Percentiles rank a stretch among this genome's conserved stretches.
These are phyloP conservation scores for Catharus ustulatus DNA, from an alignment of 2,797 vertebrate genomes.

Conservation along the genomic window DNA sequence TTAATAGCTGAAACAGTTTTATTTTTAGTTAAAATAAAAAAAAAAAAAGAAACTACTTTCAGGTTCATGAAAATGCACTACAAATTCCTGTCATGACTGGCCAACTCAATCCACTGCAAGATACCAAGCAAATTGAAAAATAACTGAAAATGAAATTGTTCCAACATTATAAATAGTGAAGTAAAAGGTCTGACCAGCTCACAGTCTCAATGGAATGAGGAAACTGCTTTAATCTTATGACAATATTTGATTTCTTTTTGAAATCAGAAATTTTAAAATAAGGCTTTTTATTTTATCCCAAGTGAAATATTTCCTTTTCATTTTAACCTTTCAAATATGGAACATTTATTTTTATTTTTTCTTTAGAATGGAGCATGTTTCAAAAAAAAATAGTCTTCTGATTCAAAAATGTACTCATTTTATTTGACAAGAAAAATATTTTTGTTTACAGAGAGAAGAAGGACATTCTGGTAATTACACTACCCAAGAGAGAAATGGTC, in stretches of 20 bases:
- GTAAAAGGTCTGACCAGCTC: fast-evolving
- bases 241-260: not conserved
- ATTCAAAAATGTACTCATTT: not conserved
- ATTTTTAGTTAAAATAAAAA: not conserved
- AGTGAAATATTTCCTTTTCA: not conserved
- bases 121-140: not conserved
- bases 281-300: fast-evolving
- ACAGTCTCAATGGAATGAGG: not conserved
- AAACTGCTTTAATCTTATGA: not conserved
- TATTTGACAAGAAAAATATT: constrained; percentile 1
- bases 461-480: not conserved
- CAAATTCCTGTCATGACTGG: not conserved
- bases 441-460: not conserved
- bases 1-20: not conserved
- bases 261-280: not conserved
- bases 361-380: not conserved
- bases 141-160: not conserved
- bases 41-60: not conserved
- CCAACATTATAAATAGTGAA: not conserved
- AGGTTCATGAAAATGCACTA: not conserved
- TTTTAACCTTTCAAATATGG: not conserved
- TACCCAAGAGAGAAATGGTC: not conserved
- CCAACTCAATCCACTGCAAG: not conserved
- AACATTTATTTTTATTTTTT: not conserved
- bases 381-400: not conserved